Evolutionary conservation across 2,888 invertebrate species (phyloP).

Genomic region (Alsophila aescularia): DNA sequence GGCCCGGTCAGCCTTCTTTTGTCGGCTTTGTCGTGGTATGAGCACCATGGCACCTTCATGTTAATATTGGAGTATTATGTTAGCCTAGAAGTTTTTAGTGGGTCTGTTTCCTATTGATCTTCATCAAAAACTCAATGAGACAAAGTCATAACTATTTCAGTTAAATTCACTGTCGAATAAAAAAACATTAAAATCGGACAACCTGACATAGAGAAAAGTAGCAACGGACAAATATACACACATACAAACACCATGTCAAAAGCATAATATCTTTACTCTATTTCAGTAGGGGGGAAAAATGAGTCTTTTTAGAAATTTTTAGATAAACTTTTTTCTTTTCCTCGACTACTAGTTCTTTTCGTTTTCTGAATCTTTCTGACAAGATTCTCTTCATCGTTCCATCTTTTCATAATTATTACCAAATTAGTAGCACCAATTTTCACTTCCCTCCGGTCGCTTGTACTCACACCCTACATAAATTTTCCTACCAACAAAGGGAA

Average conservation of each 20-base stretch:
- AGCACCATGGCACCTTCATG: background rate
- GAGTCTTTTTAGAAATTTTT: too few species aligned
- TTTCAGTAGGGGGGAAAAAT: too few species aligned
- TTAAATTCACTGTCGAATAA: too few species aligned
- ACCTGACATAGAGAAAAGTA: too few species aligned
- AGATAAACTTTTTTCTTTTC: too few species aligned
- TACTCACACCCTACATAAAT: slow-evolving; percentile 25
- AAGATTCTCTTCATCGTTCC: background rate
- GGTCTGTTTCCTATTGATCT: background rate
- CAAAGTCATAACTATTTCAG: too few species aligned
- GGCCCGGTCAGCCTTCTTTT: background rate
- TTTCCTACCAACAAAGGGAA: slow-evolving; percentile 40
- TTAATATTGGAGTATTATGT: slow-evolving; percentile 2
- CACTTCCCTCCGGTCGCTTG: slow-evolving; percentile 5
- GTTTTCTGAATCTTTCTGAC: background rate
- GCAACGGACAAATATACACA: too few species aligned
- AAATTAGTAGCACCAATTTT: background rate
- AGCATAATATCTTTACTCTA: too few species aligned
- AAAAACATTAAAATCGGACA: too few species aligned
- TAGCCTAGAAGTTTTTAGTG: background rate
- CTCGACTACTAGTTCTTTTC: background rate
- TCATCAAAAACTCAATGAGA: too few species aligned
- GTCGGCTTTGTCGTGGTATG: background rate
- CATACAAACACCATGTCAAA: too few species aligned
- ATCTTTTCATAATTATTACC: background rate